Evolutionary conservation across 2,888 invertebrate species (phyloP), one percentile per base, ranked within the genome.

Genomic region (Litoditis marina): DNA sequence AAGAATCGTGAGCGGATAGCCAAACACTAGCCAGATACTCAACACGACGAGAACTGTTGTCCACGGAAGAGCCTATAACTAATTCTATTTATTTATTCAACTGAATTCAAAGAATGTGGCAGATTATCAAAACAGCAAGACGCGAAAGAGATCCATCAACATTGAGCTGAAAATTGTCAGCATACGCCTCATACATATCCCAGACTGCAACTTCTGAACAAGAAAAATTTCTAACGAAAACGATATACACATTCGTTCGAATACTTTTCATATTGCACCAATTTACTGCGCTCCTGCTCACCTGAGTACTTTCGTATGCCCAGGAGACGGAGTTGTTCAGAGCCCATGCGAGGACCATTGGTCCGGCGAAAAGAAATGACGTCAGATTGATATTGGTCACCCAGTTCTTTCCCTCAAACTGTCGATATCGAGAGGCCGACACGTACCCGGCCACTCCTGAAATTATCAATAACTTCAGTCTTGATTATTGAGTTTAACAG

Each of bases 341-440:
- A 28, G 84, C 83, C 86, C 86, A 86, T 13, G 85, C 84, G 36
- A 85, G 56, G 76, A 86, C 85, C 74, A 86, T 85, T 16, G 86
- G 86, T 46, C 83, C 85, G 25, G 85, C 84, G 81, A 86, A 86
- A 7, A 86, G 78, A 53, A 84, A 83, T 1, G 85, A 85, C 2
- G 86, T 86, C 2, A 86, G 77, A 74, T 86, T 86, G 62, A 86
- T 85, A 73, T 85, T 86, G 81, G 84, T 84, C 19, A 86, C 85
- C 86, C 86, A 86, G 63, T 50, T 19, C 19, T 64, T 58, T 53
- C 84, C 84, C 51, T 84, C 84, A 84, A 86, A 84, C 73, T 84
- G 83, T 54, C 80, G 80, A 77, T 84, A 86, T 81, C 84, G 83
- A 61, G 83, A 83, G 30, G 84, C 78, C 13, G 86, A 85, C 53